Evolutionary conservation across 2,888 invertebrate genomes (phyloP).

Genomic region (Cactoblastis cactorum): DNA sequence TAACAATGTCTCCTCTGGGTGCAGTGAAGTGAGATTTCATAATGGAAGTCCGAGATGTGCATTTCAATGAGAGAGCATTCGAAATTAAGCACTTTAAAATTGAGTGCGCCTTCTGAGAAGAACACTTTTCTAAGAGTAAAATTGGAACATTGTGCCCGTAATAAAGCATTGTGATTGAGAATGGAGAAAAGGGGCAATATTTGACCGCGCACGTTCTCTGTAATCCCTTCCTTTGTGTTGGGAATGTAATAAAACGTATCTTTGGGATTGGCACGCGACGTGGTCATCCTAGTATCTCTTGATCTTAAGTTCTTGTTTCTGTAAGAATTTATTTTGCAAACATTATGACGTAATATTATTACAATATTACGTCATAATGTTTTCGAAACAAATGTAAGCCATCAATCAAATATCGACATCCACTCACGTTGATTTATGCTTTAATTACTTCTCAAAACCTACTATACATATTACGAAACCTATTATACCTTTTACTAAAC

Average conservation of each 20-base stretch:
- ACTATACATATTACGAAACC: background rate
- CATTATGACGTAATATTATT: background rate
- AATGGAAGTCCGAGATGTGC: slow-evolving; percentile 41
- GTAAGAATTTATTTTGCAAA: background rate
- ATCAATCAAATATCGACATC: background rate
- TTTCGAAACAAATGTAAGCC: too few relatives aligned
- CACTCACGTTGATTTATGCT: background rate
- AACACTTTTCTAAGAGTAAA: slow-evolving; percentile 28
- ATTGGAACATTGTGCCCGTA: slow-evolving; percentile 51
- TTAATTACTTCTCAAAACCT: too few relatives aligned
- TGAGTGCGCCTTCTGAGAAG: slow-evolving; percentile 32
- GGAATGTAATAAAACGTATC: slow-evolving; percentile 66
- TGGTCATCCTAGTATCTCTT: slow-evolving; percentile 31
- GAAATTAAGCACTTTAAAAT: slow-evolving; percentile 30
- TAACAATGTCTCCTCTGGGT: slow-evolving; percentile 10
- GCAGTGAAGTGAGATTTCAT: slow-evolving; percentile 30
- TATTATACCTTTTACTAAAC: background rate
- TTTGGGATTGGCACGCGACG: slow-evolving; percentile 46
- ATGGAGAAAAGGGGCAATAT: slow-evolving; percentile 45
- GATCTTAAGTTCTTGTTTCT: slow-evolving; percentile 15
- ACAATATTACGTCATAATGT: too few relatives aligned
- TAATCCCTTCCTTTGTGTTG: slow-evolving; percentile 48
- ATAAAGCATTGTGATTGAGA: slow-evolving; percentile 58
- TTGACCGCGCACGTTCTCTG: slow-evolving; percentile 51
- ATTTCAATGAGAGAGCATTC: slow-evolving; percentile 46